Evolutionary conservation across 2,797 vertebrate genomes (phyloP).

Genomic region (Myotis daubentonii): DNA sequence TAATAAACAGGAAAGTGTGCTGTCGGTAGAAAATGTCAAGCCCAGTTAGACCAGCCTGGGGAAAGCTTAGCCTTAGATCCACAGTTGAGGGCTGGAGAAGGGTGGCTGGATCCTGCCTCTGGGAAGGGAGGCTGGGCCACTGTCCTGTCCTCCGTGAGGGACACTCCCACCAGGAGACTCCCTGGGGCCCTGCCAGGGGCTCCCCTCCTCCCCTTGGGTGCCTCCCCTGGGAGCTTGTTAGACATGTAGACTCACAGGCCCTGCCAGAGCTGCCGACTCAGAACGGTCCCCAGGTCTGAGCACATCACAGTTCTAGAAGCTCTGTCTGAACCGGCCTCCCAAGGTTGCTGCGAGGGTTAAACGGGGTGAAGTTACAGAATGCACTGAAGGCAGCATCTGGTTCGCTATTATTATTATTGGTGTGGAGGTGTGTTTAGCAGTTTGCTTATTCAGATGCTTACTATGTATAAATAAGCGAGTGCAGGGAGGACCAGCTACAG

Average conservation of each 20-base stretch:
- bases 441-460: not conserved
- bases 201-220: not conserved
- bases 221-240: not conserved
- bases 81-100: not conserved
- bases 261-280: not conserved
- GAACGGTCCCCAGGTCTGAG: not conserved
- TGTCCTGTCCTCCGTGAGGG: not conserved
- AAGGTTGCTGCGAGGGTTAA: not conserved
- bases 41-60: not conserved
- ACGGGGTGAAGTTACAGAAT: not conserved
- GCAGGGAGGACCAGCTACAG: not conserved
- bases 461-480: not conserved
- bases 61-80: not conserved
- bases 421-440: no score
- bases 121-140: not conserved
- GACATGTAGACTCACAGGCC: not conserved
- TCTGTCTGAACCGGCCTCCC: accelerated
- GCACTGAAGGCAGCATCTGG: not conserved
- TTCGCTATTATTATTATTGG: not conserved
- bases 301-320: not conserved
- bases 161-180: not conserved
- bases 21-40: not conserved
- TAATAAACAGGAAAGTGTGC: conserved; percentile 29
- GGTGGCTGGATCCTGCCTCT: not conserved
- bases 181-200: not conserved